Conservation (phyloP, 1,140 invertebrate genomes). For the Doryteuthis pealeii region DNA sequence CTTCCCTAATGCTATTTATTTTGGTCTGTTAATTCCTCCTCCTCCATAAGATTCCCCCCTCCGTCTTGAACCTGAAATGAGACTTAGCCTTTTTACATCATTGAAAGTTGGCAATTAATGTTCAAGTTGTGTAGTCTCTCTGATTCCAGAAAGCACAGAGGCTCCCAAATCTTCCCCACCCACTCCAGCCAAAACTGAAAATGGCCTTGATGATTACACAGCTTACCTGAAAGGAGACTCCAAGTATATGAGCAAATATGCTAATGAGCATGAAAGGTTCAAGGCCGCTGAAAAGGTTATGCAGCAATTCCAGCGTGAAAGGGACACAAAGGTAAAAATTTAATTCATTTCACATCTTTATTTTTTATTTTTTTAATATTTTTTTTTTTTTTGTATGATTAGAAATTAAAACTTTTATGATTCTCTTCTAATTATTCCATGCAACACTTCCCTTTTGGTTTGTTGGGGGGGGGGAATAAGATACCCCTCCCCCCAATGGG, state of each 20-base stretch:
- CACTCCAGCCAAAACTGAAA: neutral
- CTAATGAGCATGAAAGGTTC: conserved; percentile 50
- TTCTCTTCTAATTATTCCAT: neutral
- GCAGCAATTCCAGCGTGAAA: conserved; percentile 44
- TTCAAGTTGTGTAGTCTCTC: too few species aligned
- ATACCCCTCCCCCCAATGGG: too few species aligned
- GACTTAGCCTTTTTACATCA: too few species aligned
- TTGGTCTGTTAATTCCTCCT: too few species aligned
- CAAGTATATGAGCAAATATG: conserved; percentile 30
- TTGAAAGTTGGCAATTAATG: too few species aligned
- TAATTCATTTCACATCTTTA: too few species aligned
- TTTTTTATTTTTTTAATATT: neutral
- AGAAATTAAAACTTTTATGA: neutral
- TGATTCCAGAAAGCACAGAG: too few species aligned
- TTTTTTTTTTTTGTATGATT: neutral
- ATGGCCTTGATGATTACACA: conserved; percentile 29
- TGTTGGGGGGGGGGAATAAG: too few species aligned
- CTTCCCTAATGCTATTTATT: too few species aligned
- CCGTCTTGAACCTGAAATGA: too few species aligned
- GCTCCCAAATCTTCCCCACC: neutral
- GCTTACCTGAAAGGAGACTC: conserved; percentile 35
- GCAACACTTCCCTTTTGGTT: too few species aligned
- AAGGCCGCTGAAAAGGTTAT: conserved; percentile 41
- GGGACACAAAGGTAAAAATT: conserved; percentile 44
- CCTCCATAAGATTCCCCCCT: too few species aligned